Base-by-base conservation (phyloP, 2,888 invertebrate species). In the Thyatira batis region DNA sequence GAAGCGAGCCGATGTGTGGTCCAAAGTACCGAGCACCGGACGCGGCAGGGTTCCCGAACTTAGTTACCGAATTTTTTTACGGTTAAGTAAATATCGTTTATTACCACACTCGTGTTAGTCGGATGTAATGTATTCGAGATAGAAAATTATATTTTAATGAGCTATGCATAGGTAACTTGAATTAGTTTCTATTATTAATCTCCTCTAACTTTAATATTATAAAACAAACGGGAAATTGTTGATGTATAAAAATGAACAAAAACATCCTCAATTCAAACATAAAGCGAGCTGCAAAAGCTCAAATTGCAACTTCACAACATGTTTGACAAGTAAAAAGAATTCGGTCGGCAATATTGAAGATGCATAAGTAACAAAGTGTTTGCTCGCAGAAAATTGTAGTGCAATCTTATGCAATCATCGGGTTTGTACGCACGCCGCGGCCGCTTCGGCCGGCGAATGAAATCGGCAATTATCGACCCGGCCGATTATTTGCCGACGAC, bases 381-480 rank as follows among this genome's bases (percentile, higher is more conserved):
- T 71, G 76, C 65, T 72, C 57, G 67, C 63, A 67, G 69, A 70
- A 83, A 86, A 86, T 89, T 84, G 78, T 69, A 70, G 70, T 71
- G 82, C 81, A 87, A 87, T 87, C 77, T 83, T 76, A 68, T 68
- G 76, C 80, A 84, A 86, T 85, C 83, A 82, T 69, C 65, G 63
- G 66, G 64, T 58, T 68, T 33, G 33, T 33, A 11, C n/a, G 13
- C 33, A 33, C 6, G 23, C 23, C 23, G 23, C 66, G 62, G 64
- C 58, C 54, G 68, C 70, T 68, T 73, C 67, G 65, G 61, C 66
- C 72, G 67, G 63, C 64, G 65, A 67, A 65, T 65, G 57, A 63
- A 70, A 69, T 71, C 73, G 69, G 64, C 77, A 83, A 85, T 87
- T 84, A 85, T 82, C 78, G 77, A 63, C 53, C 59, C 57, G 66